Evolutionary conservation across 2,113 vertebrate species (phyloP).

Genomic region (Heliornis fulica): DNA sequence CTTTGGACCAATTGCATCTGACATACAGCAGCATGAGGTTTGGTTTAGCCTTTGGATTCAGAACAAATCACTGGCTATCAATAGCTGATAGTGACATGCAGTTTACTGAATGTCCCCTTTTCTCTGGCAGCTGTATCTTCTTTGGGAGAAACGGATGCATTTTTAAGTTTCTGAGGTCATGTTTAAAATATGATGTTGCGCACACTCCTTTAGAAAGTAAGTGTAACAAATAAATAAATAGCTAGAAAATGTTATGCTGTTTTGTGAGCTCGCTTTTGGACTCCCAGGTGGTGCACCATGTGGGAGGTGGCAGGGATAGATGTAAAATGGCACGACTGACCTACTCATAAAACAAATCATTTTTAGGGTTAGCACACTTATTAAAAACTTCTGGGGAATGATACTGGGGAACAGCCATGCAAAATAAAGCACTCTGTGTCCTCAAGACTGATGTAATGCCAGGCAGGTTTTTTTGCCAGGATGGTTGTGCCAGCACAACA

Average conservation of each 20-base stretch:
- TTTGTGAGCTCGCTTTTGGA: not conserved
- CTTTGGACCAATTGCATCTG: conserved; percentile 83
- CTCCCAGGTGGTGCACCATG: not conserved
- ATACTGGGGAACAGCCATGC: not conserved
- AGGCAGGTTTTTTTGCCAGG: not conserved
- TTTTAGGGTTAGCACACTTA: not conserved
- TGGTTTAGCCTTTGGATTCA: conserved; percentile 80
- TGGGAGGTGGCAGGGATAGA: not conserved
- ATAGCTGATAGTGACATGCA: conserved; percentile 78
- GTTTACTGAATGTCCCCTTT: conserved; percentile 74
- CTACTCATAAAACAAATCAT: not conserved
- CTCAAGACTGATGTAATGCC: not conserved
- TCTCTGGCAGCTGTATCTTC: conserved; percentile 67
- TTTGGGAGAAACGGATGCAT: conserved; percentile 48
- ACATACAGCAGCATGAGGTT: conserved; percentile 82
- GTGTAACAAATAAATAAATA: conserved; percentile 42
- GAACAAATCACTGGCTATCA: conserved; percentile 84
- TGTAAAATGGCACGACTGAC: not conserved
- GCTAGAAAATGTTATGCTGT: not conserved
- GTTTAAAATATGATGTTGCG: conserved; percentile 59
- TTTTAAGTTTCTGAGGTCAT: conserved; percentile 61
- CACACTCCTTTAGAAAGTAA: conserved; percentile 30
- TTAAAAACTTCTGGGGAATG: not conserved
- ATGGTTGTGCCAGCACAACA: accelerated
- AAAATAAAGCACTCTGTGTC: not conserved